These are phyloP conservation scores for Pseudochirops cupreus DNA, from an alignment of 2,797 vertebrate species.

Conservation along the genomic window DNA sequence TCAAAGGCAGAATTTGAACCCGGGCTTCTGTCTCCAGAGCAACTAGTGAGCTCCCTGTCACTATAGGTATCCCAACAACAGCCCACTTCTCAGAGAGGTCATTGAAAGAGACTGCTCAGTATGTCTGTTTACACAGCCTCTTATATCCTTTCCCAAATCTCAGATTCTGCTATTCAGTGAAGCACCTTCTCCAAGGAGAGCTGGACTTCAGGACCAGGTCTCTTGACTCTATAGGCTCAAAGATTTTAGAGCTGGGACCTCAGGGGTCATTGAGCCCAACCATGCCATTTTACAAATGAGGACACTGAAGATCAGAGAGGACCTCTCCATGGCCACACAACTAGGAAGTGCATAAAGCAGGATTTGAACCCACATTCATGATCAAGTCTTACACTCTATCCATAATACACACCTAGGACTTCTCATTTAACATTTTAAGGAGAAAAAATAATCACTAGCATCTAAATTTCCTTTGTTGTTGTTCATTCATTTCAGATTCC, in stretches of 20 bases:
- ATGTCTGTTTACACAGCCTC: too few species aligned
- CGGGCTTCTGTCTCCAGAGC: not conserved
- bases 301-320: not conserved
- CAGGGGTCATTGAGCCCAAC: not conserved
- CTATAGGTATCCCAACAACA: not conserved
- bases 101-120: not conserved
- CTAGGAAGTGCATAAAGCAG: not conserved
- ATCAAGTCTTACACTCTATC: not conserved
- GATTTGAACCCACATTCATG: not conserved
- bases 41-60: not conserved
- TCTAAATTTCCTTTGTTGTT: not conserved
- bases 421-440: not conserved
- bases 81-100: not conserved
- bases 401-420: not conserved
- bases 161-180: not conserved
- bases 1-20: too few species aligned
- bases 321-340: not conserved
- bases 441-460: not conserved
- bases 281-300: not conserved
- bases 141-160: not conserved
- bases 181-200: not conserved
- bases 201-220: not conserved
- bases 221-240: too few species aligned
- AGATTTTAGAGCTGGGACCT: too few species aligned
- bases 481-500: not conserved